Evolutionary conservation across 2,888 invertebrate species (phyloP), one percentile per base, ranked within the genome.

Genomic region (Sylvicola fuscatus): DNA sequence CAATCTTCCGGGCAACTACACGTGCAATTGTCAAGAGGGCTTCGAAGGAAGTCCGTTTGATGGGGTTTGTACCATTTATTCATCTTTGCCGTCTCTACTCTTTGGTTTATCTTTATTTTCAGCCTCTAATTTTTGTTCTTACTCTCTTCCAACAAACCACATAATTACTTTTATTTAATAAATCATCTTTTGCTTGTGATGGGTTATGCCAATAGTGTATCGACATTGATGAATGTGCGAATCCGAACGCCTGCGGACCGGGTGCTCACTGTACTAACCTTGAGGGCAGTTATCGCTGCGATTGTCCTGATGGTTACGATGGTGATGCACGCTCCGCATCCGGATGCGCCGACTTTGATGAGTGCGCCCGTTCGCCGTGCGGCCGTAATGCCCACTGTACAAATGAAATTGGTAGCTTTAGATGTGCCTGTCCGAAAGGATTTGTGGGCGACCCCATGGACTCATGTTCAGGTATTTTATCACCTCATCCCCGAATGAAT

Each of bases 1-100:
- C 43, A 90, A 90, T 56, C 69, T 68, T 40, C 76, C 76, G 37
- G 90, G 90, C 52, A 89, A 87, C 59, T 86, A 80, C 54, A 81
- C 82, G 10, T 90, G 90, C 58, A 58, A 68, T 36, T 90, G 90
- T 58, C 73, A 74, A 44, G 68, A 73, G 43, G 89, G 89, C 43
- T 89, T 70, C 56, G 66, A 71, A 41, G 90, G 90, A 55, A 83
- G 83, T 62, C 80, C 89, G 12, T 77, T 67, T 54, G 68, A 71
- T 50, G 72, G 70, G 46, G 69, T 69, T 54, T 54, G 62, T 53
- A 28, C n/a, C 4, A 10, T 11, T 10, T 27, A 33, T 21, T 33
- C 21, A 33, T 33, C 3, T 7, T 26, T 11, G 16, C 11, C 21
- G 16, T 32, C 10, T 32, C 14, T 5, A 10, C 12, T 32, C 14